Evolutionary conservation across 2,888 invertebrate genomes (phyloP).

Genomic region (Eupithecia insigniata): DNA sequence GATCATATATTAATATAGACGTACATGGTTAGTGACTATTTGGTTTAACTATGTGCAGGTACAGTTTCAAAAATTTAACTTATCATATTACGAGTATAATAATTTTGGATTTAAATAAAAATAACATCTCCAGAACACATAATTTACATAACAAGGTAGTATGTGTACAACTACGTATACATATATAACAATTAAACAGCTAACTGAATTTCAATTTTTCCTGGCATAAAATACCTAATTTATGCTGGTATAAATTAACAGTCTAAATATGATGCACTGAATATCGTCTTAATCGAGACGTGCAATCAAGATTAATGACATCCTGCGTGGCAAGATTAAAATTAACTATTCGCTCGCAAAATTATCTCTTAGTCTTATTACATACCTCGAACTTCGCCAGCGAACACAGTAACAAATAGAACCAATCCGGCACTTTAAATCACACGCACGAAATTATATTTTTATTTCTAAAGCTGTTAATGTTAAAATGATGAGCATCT

Average conservation of each 20-base stretch:
- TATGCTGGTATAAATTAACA: neutral
- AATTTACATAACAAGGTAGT: too few relatives aligned
- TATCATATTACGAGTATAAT: too few relatives aligned
- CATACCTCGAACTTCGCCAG: constrained; percentile 25
- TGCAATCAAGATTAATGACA: constrained; percentile 46
- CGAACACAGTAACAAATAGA: constrained; percentile 11
- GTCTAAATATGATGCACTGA: constrained; percentile 16
- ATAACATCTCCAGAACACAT: too few relatives aligned
- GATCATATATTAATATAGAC: neutral
- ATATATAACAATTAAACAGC: neutral
- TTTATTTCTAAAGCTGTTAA: constrained; percentile 27
- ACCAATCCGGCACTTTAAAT: neutral
- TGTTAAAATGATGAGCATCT: constrained; percentile 47
- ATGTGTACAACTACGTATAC: neutral
- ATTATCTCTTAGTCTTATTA: constrained; percentile 29
- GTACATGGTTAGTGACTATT: neutral
- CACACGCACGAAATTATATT: neutral
- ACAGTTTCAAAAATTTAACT: too few relatives aligned
- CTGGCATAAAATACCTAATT: neutral
- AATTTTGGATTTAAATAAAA: too few relatives aligned
- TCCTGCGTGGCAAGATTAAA: constrained; percentile 42
- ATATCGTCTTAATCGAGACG: constrained; percentile 43
- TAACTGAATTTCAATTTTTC: neutral
- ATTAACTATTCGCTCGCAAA: constrained; percentile 39
- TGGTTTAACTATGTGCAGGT: neutral